These are phyloP conservation scores for Eumeta japonica DNA, from an alignment of 1,140 invertebrate species.

Conservation along the genomic window DNA sequence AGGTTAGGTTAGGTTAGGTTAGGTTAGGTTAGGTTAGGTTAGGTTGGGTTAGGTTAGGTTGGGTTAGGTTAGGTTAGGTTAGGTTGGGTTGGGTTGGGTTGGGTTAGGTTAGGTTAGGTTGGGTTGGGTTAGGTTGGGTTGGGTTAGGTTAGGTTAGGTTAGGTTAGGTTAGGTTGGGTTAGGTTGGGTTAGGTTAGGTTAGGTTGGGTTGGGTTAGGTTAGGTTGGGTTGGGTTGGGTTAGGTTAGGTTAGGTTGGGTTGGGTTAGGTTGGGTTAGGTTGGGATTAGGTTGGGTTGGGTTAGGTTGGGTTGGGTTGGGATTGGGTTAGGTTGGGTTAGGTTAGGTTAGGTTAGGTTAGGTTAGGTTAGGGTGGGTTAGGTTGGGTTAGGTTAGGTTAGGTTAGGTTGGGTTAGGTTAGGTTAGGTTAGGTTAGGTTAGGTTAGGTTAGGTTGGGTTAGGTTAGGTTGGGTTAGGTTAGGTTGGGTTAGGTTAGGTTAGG, in stretches of 20 bases:
- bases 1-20: constrained; percentile 31
- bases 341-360: constrained; percentile 7
- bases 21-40: constrained; percentile 34
- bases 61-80: constrained; percentile 29
- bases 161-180: constrained; percentile 5
- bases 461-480: constrained; percentile 7
- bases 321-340: constrained; percentile 4
- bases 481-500: constrained; percentile 7
- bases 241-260: background rate
- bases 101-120: constrained; percentile 30
- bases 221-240: constrained; percentile 6
- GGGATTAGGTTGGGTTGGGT: constrained; percentile 1
- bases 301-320: too few relatives aligned
- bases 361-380: too few relatives aligned
- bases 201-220: constrained; percentile 6
- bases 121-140: constrained; percentile 24
- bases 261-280: background rate
- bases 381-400: constrained; percentile 12
- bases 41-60: constrained; percentile 30
- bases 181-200: constrained; percentile 6
- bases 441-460: constrained; percentile 7
- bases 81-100: constrained; percentile 28
- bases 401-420: constrained; percentile 10
- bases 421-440: constrained; percentile 11
- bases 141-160: constrained; percentile 19